Conservation (phyloP, 2,888 invertebrate species). For the Tenthredo amoena region DNA sequence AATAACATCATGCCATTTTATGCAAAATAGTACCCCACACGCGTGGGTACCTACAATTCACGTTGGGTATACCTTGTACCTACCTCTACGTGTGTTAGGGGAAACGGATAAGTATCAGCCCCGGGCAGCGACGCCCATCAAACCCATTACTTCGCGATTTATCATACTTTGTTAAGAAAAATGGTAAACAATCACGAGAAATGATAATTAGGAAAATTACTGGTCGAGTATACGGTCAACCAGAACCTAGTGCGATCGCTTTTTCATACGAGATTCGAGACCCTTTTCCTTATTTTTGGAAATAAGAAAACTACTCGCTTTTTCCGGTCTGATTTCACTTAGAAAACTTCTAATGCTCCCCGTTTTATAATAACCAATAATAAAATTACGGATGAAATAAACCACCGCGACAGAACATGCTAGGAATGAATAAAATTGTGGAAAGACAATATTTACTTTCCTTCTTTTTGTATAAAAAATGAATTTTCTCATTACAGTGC, state of each 20-base stretch:
- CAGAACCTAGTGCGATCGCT: not conserved
- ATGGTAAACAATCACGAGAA: constrained; percentile 67
- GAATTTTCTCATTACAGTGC: not conserved
- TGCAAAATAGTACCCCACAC: constrained; percentile 14
- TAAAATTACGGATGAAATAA: not conserved
- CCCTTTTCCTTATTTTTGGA: not conserved
- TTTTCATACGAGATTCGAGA: not conserved
- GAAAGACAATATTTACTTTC: not conserved
- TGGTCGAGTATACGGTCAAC: not conserved
- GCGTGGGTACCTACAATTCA: not conserved
- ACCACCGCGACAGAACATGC: not conserved
- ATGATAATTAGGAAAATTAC: constrained; percentile 53
- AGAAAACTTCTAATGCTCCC: too few species aligned
- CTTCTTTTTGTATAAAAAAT: not conserved
- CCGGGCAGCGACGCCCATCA: constrained; percentile 38
- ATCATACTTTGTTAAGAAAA: constrained; percentile 62
- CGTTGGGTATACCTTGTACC: not conserved
- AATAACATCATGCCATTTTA: constrained; percentile 50
- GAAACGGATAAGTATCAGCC: constrained; percentile 29
- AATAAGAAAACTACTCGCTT: not conserved
- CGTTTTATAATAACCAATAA: too few species aligned
- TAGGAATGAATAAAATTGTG: too few species aligned
- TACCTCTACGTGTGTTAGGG: not conserved
- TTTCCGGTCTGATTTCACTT: too few species aligned
- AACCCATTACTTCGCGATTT: constrained; percentile 40